Evolutionary conservation across 2,888 invertebrate species (phyloP).

Genomic region (Patella ulyssiponensis): DNA sequence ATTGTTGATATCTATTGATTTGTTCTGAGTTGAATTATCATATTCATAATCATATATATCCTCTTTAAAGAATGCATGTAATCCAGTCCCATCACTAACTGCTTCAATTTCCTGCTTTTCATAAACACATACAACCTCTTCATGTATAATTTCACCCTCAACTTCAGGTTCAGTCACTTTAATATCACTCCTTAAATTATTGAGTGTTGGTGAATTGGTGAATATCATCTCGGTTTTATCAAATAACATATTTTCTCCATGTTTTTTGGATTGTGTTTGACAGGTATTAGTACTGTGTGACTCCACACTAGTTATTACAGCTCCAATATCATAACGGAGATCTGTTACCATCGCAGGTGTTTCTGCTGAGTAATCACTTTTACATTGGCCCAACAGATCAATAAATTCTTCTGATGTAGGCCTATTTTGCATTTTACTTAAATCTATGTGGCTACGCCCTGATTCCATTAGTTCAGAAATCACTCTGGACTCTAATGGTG

Average conservation of each 20-base stretch:
- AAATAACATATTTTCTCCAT: not conserved
- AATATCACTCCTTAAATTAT: not conserved
- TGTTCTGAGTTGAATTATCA: no score
- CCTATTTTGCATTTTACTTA: no score
- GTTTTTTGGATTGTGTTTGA: not conserved
- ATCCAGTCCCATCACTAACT: not conserved
- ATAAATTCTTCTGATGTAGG: not conserved
- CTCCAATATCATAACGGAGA: not conserved
- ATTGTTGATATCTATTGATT: no score
- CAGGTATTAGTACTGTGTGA: not conserved
- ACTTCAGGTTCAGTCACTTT: not conserved
- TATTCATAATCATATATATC: no score
- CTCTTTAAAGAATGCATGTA: no score
- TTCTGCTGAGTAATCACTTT: not conserved
- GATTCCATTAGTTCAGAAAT: no score
- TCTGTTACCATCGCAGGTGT: not conserved
- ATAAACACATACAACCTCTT: not conserved
- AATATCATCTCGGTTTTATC: not conserved
- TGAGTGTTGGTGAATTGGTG: not conserved
- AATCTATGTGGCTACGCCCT: no score
- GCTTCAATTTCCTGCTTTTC: not conserved
- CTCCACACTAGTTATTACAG: not conserved
- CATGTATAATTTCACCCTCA: not conserved
- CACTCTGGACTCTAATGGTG: no score
- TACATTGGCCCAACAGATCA: not conserved